Conservation (phyloP, 2,888 invertebrate genomes). For the Tinea trinotella region DNA sequence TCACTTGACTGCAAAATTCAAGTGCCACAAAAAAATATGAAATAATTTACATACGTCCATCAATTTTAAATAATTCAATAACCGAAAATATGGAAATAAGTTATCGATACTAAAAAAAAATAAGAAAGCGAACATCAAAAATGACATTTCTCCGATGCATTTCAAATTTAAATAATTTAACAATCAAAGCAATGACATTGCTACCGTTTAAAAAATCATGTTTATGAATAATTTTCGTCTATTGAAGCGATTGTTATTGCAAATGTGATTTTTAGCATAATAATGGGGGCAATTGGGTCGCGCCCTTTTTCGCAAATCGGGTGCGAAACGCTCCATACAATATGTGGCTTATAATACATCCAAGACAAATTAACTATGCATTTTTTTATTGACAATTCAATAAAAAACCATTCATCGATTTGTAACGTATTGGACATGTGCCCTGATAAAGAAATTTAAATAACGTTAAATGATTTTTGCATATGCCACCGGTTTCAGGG, state of each 20-base stretch:
- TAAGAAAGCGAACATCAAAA: conserved; percentile 25
- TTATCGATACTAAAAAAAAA: conserved; percentile 46
- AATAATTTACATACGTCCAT: conserved; percentile 67
- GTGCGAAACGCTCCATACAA: conserved; percentile 32
- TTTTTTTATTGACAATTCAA: conserved; percentile 53
- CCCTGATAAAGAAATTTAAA: conserved; percentile 56
- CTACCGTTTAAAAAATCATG: conserved; percentile 47
- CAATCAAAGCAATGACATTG: conserved; percentile 46
- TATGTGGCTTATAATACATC: conserved; percentile 57
- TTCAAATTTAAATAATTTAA: conserved; percentile 54
- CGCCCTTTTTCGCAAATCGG: conserved; percentile 38
- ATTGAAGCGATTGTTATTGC: conserved; percentile 49
- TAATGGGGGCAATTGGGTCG: conserved; percentile 55
- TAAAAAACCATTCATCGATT: conserved; percentile 59
- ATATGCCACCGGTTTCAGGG: conserved; percentile 40
- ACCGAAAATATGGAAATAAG: conserved; percentile 47
- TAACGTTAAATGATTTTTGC: conserved; percentile 67
- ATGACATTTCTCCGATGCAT: conserved; percentile 32
- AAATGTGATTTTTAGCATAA: conserved; percentile 23
- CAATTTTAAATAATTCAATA: conserved; percentile 39
- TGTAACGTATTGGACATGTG: conserved; percentile 53
- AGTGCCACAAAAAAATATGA: neutral
- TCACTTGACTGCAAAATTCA: conserved; percentile 31
- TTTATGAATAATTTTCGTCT: conserved; percentile 50
- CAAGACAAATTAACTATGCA: conserved; percentile 65